Evolutionary conservation across 2,888 invertebrate genomes (phyloP), one percentile per base, ranked within the genome.

Genomic region (Troides aeacus): DNA sequence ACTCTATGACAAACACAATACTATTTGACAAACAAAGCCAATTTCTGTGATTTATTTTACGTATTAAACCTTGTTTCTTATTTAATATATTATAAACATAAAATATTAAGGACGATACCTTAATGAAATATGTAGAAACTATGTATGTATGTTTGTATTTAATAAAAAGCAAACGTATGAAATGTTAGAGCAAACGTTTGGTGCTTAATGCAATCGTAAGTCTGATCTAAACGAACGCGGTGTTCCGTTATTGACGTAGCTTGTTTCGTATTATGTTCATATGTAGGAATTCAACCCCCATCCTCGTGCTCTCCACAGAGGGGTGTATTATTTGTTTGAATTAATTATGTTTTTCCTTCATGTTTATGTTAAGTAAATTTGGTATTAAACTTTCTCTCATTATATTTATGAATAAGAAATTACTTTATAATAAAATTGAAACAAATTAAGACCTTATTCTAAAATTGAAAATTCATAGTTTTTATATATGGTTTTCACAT

Each of bases 211-310:
- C 82, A 85, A 84, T 86, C 82, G 81, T 79, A 81, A 83, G 81
- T 84, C 81, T 83, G 83, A 85, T 87, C 84, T 86, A 85, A 86
- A 84, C 81, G 84, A 84, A 81, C 79, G 78, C 75, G 79, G 76
- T 81, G 79, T 77, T 79, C 78, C 80, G 76, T 81, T 87, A 87
- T 88, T 85, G 86, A 85, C 84, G 85, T 84, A 81, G 82, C 82
- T 83, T 85, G 83, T 87, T 85, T 84, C 69, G 72, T 73, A 73
- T 68, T 66, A 72, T 75, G 72, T 76, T 72, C 73, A 70, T 74
- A 71, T 74, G 72, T 73, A 72, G 71, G 72, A 72, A 73, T 72
- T 71, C 74, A 71, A 72, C 75, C 75, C 73, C 74, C 76, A 72
- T 78, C 77, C 79, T 79, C 81, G 76, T 83, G 80, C 83, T 81